Evolutionary conservation across 2,888 invertebrate species (phyloP).

Genomic region (Adela reaumurella): DNA sequence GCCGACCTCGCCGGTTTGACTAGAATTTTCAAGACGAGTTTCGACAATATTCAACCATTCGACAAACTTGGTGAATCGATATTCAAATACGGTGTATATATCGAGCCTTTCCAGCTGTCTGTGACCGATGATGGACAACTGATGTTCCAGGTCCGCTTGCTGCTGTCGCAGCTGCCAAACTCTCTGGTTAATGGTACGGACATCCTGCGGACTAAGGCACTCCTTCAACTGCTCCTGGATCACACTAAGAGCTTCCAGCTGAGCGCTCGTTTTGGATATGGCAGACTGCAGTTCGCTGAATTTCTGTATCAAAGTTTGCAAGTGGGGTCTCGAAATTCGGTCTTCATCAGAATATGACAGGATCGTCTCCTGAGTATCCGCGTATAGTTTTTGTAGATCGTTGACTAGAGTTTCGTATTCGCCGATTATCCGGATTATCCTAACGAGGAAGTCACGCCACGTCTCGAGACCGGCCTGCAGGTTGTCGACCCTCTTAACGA

Average conservation of each 20-base stretch:
- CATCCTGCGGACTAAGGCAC: slow-evolving; percentile 78
- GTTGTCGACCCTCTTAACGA: slow-evolving; percentile 73
- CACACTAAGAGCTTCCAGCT: slow-evolving; percentile 68
- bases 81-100: slow-evolving; percentile 67
- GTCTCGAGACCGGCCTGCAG: slow-evolving; percentile 76
- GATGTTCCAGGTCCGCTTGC: slow-evolving; percentile 76
- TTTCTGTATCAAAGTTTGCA: slow-evolving; percentile 62
- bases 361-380: slow-evolving; percentile 61
- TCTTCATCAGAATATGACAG: slow-evolving; percentile 53
- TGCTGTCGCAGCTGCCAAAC: slow-evolving; percentile 77
- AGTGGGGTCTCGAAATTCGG: slow-evolving; percentile 57
- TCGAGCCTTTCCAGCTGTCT: slow-evolving; percentile 72
- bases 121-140: slow-evolving; percentile 67
- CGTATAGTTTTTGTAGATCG: slow-evolving; percentile 59
- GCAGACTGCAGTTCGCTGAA: slow-evolving; percentile 59
- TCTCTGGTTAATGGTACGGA: slow-evolving; percentile 74
- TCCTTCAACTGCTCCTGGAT: slow-evolving; percentile 81
- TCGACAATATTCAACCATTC: slow-evolving; percentile 71
- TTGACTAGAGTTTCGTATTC: slow-evolving; percentile 62
- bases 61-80: slow-evolving; percentile 60
- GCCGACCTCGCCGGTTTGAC: slow-evolving; percentile 42
- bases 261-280: slow-evolving; percentile 54
- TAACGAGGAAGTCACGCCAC: slow-evolving; percentile 71
- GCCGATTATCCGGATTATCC: slow-evolving; percentile 61
- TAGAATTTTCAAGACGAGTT: slow-evolving; percentile 58